Evolutionary conservation across 2,113 vertebrate species (phyloP).

Genomic region (Plotosus lineatus): DNA sequence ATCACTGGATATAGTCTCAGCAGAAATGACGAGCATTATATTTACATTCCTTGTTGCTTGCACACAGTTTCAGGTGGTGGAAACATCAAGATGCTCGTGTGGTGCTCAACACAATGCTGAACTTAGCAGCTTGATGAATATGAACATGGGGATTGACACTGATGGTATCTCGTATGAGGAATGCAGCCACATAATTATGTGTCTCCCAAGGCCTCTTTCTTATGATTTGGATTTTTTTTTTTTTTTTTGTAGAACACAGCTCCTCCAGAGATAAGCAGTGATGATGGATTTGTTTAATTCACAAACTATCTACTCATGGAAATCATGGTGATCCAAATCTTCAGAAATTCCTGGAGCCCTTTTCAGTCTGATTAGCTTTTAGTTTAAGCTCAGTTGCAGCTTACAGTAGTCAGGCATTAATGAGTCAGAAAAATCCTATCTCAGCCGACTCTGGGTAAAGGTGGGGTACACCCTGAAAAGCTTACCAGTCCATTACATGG

Average conservation of each 20-base stretch:
- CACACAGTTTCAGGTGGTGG: background rate
- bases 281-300: background rate
- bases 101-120: too few relatives aligned
- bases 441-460: too few relatives aligned
- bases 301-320: background rate
- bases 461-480: too few relatives aligned
- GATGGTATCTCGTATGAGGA: background rate
- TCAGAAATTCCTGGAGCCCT: background rate
- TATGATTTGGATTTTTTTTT: too few relatives aligned
- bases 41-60: too few relatives aligned
- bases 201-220: background rate
- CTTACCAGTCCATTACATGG: too few relatives aligned
- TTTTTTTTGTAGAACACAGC: background rate
- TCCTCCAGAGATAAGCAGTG: background rate
- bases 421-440: too few relatives aligned
- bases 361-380: background rate
- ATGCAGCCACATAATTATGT: background rate
- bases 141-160: background rate
- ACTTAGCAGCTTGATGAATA: background rate
- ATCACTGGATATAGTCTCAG: too few relatives aligned
- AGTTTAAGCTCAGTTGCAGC: background rate
- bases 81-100: background rate
- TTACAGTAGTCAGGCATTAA: too few relatives aligned
- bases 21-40: too few relatives aligned
- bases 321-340: background rate